Conservation (phyloP, 2,797 vertebrate genomes). For the Gymnodraco acuticeps region DNA sequence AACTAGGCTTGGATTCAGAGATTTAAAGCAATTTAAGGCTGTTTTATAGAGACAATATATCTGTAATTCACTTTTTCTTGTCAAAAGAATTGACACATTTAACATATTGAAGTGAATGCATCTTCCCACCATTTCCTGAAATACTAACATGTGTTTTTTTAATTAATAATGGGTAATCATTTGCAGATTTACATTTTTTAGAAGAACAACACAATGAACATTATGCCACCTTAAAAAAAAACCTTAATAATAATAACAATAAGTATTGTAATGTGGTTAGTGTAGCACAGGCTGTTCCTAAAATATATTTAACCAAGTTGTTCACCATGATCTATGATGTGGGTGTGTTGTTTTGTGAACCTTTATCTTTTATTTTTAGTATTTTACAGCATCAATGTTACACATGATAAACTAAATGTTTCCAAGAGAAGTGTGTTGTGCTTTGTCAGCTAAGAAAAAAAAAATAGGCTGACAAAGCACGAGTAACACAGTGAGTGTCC, state of each 20-base stretch:
- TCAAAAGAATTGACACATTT: neutral
- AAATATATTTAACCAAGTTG: too few relatives aligned
- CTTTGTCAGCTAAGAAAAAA: too few relatives aligned
- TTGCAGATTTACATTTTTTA: neutral
- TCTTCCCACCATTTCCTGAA: too few relatives aligned
- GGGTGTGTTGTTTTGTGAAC: too few relatives aligned
- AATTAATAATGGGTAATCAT: neutral
- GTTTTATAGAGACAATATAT: neutral
- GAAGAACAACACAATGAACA: neutral
- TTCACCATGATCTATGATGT: too few relatives aligned
- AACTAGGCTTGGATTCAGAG: conserved; percentile 2
- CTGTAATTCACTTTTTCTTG: neutral
- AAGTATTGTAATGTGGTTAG: neutral
- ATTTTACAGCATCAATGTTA: neutral
- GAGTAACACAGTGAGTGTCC: conserved; percentile 6
- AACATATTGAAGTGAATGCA: neutral
- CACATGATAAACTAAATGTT: neutral
- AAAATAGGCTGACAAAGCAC: conserved; percentile 7
- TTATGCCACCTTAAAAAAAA: too few relatives aligned
- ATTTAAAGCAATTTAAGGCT: neutral
- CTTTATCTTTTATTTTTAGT: too few relatives aligned
- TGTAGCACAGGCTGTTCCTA: neutral
- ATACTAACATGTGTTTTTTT: neutral
- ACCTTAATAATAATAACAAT: neutral
- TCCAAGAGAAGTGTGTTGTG: neutral